phyloP scores from a whole-genome alignment of 2,797 vertebrate genomes.

The Muscicapa comitata region DNA sequence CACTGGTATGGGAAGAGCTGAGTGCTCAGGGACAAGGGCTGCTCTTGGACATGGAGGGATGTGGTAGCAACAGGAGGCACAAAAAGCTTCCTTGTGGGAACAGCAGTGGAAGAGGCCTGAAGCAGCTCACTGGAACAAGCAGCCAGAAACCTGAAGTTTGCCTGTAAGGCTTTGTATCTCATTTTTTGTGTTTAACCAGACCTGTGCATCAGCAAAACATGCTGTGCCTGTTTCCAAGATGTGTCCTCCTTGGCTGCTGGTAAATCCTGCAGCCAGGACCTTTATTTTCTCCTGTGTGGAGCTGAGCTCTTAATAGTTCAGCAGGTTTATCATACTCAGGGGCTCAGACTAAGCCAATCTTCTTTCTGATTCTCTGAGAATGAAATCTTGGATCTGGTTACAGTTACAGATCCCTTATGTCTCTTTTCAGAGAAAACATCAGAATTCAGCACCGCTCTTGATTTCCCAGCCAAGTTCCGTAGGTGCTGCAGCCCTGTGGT shows the following conservation, averaged over 20 bases:
- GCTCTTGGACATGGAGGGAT: not conserved
- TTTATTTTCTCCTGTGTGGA: not conserved
- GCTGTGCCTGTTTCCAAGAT: not conserved
- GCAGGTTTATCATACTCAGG: not conserved
- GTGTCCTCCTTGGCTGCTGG: not conserved
- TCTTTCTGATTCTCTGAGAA: not conserved
- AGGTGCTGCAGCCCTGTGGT: constrained; percentile 5
- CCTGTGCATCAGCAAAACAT: not conserved
- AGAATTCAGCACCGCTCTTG: not conserved
- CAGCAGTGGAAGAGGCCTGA: not conserved
- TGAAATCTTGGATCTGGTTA: constrained; percentile 8
- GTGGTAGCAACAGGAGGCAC: not conserved
- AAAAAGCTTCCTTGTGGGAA: not conserved
- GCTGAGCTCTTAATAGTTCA: not conserved
- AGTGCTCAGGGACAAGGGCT: not conserved
- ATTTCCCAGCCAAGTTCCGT: not conserved
- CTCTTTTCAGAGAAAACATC: constrained; percentile 11
- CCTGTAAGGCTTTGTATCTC: not conserved
- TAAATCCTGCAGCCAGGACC: not conserved
- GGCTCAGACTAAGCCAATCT: constrained; percentile 23
- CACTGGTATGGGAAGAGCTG: not conserved
- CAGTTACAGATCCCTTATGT: constrained; percentile 10
- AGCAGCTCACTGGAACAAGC: not conserved
- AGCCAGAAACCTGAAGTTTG: not conserved
- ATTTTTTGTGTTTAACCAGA: not conserved